Base-by-base conservation (phyloP, 2,797 vertebrate species). In the Acanthopagrus latus region DNA sequence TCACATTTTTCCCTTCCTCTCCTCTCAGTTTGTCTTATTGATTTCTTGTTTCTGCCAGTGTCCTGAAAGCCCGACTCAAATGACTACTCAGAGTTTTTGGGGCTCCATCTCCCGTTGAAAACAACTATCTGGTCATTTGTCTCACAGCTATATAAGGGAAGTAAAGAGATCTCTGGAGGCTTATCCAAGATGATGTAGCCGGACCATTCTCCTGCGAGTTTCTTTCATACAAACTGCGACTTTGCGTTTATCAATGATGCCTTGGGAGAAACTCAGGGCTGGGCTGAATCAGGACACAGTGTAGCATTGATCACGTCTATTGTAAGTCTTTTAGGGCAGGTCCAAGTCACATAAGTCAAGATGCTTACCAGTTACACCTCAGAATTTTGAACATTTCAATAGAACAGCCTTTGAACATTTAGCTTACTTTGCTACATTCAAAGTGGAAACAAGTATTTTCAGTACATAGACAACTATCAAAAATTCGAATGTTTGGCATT, bases 1-100 rank as follows among this genome's bases (percentile, higher is more conserved):
- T 91, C 92, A 92, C 85, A 86, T 89, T 88, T 38, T 87, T 83
- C 80, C 64, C 79, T 82, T 85, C 79, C 78, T 89, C 85, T 88
- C 80, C 70, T 87, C 84, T 91, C 87, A 81, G 80, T 92, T 90
- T 87, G 84, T 91, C 85, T 85, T 86, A 92, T 94, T 87, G 91
- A 94, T 93, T 91, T 89, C 83, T 89, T 85, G 82, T 92, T 89
- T 91, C 82, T 83, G 78, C 67, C 83, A 74, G 86, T 77, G 82
- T 89, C 87, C 79, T 84, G 71, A 90, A 90, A 89, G 90, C 84
- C 59, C n/a, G 54, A 70, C 85, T 91, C 85, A 89, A 88, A 91
- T 89, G 85, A 88, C 87, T 86, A 74, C 74, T 81, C 64, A 20
- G 56, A 86, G 71, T 88, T 90, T 86, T 77, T 20, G 71, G 68